These are phyloP conservation scores for Gouania willdenowi DNA, from an alignment of 2,797 vertebrate species.

Conservation along the genomic window DNA sequence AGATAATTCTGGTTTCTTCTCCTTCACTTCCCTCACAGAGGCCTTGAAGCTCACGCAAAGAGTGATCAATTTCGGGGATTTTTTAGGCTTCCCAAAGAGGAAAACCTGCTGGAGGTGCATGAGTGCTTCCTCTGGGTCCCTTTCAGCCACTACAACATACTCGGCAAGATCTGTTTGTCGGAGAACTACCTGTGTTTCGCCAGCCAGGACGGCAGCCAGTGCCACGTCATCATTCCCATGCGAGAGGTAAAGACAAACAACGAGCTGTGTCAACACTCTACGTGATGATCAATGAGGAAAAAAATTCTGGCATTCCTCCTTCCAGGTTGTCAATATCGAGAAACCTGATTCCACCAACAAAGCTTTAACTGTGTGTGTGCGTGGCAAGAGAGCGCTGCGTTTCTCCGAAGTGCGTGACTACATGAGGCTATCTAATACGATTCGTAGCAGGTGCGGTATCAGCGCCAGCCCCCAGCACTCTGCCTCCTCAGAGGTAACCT, in stretches of 20 bases:
- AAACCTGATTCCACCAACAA: slow-evolving; percentile 77
- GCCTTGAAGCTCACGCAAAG: slow-evolving; percentile 86
- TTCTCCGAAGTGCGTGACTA: slow-evolving; percentile 89
- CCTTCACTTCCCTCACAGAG: slow-evolving; percentile 69
- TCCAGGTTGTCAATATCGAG: slow-evolving; percentile 85
- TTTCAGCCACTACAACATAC: slow-evolving; percentile 85
- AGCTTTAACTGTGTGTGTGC: slow-evolving; percentile 83
- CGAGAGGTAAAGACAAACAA: slow-evolving; percentile 80
- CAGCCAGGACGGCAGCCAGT: slow-evolving; percentile 91
- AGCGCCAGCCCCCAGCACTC: slow-evolving; percentile 77
- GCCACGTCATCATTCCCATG: slow-evolving; percentile 88
- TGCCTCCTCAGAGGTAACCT: slow-evolving; percentile 80
- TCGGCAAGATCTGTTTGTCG: slow-evolving; percentile 93
- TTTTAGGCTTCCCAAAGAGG: slow-evolving; percentile 90
- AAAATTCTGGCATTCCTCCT: not conserved
- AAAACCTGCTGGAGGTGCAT: slow-evolving; percentile 88
- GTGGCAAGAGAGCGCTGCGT: slow-evolving; percentile 87
- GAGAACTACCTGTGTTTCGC: slow-evolving; percentile 95
- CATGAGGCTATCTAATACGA: slow-evolving; percentile 80
- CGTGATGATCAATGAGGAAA: not conserved
- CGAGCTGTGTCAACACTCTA: too few species aligned
- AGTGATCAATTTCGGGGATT: slow-evolving; percentile 89
- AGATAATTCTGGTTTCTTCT: not conserved
- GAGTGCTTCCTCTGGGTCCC: slow-evolving; percentile 95
- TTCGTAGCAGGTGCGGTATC: slow-evolving; percentile 79